These are phyloP conservation scores for Catostomus latipinnis DNA, from an alignment of 2,797 vertebrate genomes.

Conservation along the genomic window DNA sequence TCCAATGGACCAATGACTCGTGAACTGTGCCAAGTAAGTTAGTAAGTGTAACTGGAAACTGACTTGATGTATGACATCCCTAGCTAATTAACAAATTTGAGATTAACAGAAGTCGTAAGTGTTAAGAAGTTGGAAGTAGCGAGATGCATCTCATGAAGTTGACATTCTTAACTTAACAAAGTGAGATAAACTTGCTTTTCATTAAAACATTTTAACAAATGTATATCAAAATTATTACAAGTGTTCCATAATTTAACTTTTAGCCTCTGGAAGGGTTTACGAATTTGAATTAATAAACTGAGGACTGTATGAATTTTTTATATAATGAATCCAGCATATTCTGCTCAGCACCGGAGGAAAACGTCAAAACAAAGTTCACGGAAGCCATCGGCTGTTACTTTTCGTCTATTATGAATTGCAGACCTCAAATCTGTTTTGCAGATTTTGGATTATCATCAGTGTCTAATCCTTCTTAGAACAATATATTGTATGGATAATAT, in stretches of 20 bases:
- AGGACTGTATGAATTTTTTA: neutral
- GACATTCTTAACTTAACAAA: too few species aligned
- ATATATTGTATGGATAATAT: neutral
- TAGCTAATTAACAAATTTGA: too few species aligned
- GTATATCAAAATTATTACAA: too few species aligned
- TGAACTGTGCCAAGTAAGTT: too few species aligned
- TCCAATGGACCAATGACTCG: too few species aligned
- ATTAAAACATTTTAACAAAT: too few species aligned
- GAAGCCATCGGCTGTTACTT: slow-evolving; percentile 25
- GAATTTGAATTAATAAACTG: slow-evolving; percentile 1
- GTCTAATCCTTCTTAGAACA: slow-evolving; percentile 13
- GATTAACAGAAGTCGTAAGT: too few species aligned
- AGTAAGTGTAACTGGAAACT: too few species aligned
- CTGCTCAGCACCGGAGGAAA: slow-evolving; percentile 2
- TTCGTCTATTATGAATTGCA: slow-evolving; percentile 26
- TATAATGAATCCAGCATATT: slow-evolving; percentile 5
- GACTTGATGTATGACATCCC: too few species aligned
- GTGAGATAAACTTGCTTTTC: too few species aligned
- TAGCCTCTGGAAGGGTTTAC: neutral
- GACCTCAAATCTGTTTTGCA: slow-evolving; percentile 34
- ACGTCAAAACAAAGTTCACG: slow-evolving; percentile 23
- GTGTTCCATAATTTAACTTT: neutral
- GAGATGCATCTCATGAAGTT: too few species aligned
- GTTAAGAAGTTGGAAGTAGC: too few species aligned
- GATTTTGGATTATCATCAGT: neutral